phyloP scores from a whole-genome alignment of 2,113 vertebrate species.

The Lepidothrix coronata region DNA sequence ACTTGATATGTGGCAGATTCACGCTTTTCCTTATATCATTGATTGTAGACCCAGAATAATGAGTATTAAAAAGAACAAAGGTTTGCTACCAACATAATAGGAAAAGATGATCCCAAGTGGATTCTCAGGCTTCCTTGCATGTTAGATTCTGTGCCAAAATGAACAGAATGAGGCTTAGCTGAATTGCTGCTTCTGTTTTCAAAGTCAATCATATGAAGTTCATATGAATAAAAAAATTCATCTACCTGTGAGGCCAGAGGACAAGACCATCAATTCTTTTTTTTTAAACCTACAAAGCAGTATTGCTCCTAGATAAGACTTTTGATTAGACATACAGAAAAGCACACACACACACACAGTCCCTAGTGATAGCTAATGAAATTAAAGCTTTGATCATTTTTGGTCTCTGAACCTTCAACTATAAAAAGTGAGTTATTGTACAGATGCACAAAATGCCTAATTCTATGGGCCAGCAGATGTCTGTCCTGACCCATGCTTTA shows the following conservation, averaged over 20 bases:
- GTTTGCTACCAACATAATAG: neutral
- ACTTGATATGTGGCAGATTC: neutral
- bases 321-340: neutral
- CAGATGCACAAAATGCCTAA: neutral
- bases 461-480: neutral
- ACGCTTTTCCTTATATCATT: neutral
- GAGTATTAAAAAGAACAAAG: constrained; percentile 20
- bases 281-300: neutral
- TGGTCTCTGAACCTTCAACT: neutral
- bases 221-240: neutral
- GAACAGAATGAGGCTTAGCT: neutral
- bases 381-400: constrained; percentile 3
- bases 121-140: neutral
- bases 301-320: neutral
- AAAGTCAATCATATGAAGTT: neutral
- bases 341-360: neutral
- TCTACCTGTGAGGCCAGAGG: neutral
- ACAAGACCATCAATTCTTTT: neutral
- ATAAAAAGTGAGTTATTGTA: neutral
- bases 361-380: neutral
- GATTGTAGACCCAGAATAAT: neutral
- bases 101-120: neutral
- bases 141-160: neutral
- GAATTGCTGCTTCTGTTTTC: neutral
- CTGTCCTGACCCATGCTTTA: neutral